Base-by-base conservation (phyloP, 2,888 invertebrate genomes). In the Ophion costatus region DNA sequence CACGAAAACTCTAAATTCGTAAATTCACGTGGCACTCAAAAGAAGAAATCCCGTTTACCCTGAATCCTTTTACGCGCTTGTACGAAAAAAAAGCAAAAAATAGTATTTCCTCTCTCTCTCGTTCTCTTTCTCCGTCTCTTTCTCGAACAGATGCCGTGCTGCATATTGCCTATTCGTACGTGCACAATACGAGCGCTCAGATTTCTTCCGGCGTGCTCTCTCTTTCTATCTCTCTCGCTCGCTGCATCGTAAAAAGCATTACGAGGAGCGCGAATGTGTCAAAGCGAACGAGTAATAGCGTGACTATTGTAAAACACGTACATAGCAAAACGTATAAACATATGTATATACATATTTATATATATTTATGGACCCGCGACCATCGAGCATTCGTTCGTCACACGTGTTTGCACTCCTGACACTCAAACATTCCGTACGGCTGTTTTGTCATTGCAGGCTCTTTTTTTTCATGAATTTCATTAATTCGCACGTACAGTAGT, bases 241-340 rank as follows among this genome's bases (percentile, higher is more conserved):
- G 33, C 38, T 22, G 9, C 33, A 76, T 76, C 76, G 76, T 76
- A 76, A 76, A 80, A 66, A 73, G 59, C 73, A 67, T 63, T 70
- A 74, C 59, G 42, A 74, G 2, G 59, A 64, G 74, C 57, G 74
- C 9, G 45, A 42, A 80, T 29, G 59, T 67, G 74, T 80, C 80
- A 66, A 20, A 74, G 74, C 59, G 59, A 80, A 73, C 63, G 76
- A 76, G 29, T 66, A 67, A 74, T 66, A 73, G 73, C 42, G 59
- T 80, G 59, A 80, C 73, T 67, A 61, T 80, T 45, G 80, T 80
- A 80, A 73, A 80, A 73, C 57, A 66, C 14, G 59, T 29, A 76
- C 14, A 45, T 29, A 14, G 76, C 76, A 17, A 56, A 76, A 76
- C 64, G 56, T 56, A 56, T 66, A 56, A 56, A 66, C 56, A 33